Evolutionary conservation across 1,140 invertebrate species (phyloP), one percentile per base, ranked within the genome.

Genomic region (Yoshiicerus persimilis): DNA sequence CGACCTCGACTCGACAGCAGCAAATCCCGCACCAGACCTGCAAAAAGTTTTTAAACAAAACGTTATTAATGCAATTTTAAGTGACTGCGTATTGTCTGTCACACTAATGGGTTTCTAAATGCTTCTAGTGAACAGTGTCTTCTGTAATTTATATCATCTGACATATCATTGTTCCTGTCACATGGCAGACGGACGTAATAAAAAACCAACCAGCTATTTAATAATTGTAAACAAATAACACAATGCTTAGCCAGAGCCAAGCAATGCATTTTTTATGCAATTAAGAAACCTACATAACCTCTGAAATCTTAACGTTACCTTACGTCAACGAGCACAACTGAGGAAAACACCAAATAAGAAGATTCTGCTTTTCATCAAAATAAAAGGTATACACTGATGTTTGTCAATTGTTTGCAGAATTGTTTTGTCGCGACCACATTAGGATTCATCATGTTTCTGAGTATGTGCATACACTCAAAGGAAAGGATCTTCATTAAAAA

Each of bases 1-100:
- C 88, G 88, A 6, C 88, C 88, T 87, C 88, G 80, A 86, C 83
- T 89, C 64, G 88, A 89, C 84, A 89, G 39, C 64, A 89, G 30
- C 84, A 87, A 86, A 86, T 89, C 88, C 86, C 86, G 77, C 4
- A 89, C 88, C 86, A 89, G 62, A 86, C 86, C 88, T 89, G 27
- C 41, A 77, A 6, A 70, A 70, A 23, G 25, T 3, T n/a, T 27
- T 62, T 13, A 77, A 32, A 23, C 27, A 70, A 13, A 27, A 39
- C 25, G 41, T 32, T 39, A 25, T 23, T 36, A 47, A 9, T 70
- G 47, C 16, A 56, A 56, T 56, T n/a, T 56, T 56, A 56, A 56
- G 20, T 56, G 47, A 20, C 0, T 16, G 8, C 13, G 20, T n/a
- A n/a, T 56, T 56, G 20, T 56, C 13, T 16, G 6, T n/a, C n/a